Base-by-base conservation (phyloP, 2,113 vertebrate species). In the Sceloporus tristichus region DNA sequence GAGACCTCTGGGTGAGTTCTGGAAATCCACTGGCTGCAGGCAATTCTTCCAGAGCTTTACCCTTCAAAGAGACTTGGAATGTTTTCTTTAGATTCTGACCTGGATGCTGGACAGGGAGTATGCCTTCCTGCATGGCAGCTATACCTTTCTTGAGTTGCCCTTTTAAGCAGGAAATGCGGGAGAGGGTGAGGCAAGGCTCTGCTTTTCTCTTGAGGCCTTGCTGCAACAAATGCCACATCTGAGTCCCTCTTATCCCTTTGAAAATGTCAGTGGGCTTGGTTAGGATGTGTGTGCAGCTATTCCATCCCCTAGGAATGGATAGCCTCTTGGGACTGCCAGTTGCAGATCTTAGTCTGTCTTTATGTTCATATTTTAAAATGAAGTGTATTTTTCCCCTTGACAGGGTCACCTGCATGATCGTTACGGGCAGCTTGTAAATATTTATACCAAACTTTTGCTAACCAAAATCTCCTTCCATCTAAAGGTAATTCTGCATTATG, bases 401-500 rank as follows among this genome's bases (percentile, higher is more conserved):
- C 97, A 98, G 99, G 97, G 95, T 9, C 98, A 98, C 90, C 92
- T 98, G 75, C 98, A 99, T 0, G 99, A 99, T 93, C 96, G 95
- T 85, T 98, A 99, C 0, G 99, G 98, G 89, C 98, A 99, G 91
- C 97, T 99, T 90, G 98, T 99, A 85, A 96, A 29, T 65, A 89
- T 98, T 48, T 98, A 99, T 79, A 96, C 97, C 18, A 98, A 97
- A 85, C 96, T 99, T 56, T 94, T 99, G 74, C 97, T 98, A 90
- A 97, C 95, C 93, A 99, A 99, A 94, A 97, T 99, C 95, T 97
- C 98, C 94, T 99, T 99, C 94, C 99, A 99, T 29, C 74, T 90
- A 8, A 98, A 99, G 98, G 98, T 98, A 97, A 92, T 40, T 42
- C 13, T 16, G 38, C 71, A 25, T 0, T 0, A 53, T 25, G 2